Evolutionary conservation across 2,888 invertebrate species (phyloP), one percentile per base, ranked within the genome.

Genomic region (Hirudinaria manillensis): DNA sequence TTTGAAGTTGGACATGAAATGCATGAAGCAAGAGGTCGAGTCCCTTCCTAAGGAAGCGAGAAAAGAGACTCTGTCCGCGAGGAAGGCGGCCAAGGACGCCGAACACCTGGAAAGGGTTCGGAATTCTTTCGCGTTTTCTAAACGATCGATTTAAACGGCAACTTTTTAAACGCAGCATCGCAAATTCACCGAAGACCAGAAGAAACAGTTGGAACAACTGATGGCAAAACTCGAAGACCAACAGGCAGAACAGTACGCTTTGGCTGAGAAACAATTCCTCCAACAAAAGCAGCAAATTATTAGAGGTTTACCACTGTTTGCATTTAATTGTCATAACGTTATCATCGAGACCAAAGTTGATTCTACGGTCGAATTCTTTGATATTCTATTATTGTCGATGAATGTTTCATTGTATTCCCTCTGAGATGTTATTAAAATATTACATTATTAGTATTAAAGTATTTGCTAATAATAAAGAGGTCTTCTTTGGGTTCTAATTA

Each of bases 261-360:
- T 94, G 32, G 91, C 94, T 85, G 97, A 99, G 85, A 87, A 92
- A 27, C 95, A 97, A 87, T 95, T 94, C 86, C 87, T 97, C 81
- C 94, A 95, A 85, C 94, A 96, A 86, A 91, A 94, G 82, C 98
- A 99, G 82, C 93, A 93, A 87, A 82, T 88, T 51, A 81, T 87
- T 61, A 82, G 87, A 82, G 83, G 86, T 86, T 32, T 36, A 65
- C 19, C 0, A 61, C n/a, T 34, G 24, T 70, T 13, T 34, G 13
- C 27, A 32, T 19, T 21, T 19, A 32, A 70, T 70, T 19, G 16
- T 27, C 34, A 19, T 34, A n/a, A n/a, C n/a, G n/a, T n/a, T n/a
- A n/a, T 19, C 16, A 53, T 16, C 16, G 21, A 53, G 19, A 55
- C 21, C 55, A 55, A 55, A 19, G 21, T 55, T n/a, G n/a, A n/a